phyloP scores from a whole-genome alignment of 2,888 invertebrate genomes.

The Choreutis nemorana region DNA sequence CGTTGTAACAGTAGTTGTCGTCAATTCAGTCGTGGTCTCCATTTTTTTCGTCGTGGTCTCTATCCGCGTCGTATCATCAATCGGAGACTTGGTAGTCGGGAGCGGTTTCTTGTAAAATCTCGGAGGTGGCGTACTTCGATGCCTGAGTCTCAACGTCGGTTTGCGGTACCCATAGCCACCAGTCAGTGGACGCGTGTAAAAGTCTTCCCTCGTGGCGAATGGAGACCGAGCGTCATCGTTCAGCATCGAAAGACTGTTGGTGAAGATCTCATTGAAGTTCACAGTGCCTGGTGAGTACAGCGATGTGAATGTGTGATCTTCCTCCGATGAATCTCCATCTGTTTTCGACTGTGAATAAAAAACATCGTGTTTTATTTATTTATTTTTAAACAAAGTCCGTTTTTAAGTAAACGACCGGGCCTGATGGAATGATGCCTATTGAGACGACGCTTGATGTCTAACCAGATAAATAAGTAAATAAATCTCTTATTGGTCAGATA shows the following conservation, averaged over 20 bases:
- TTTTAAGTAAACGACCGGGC: no score
- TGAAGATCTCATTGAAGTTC: constrained; percentile 32
- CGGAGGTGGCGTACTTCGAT: constrained; percentile 14
- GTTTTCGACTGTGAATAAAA: constrained; percentile 19
- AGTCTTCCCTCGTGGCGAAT: constrained; percentile 17
- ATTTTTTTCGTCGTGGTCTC: constrained; percentile 1
- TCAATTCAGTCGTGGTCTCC: background rate
- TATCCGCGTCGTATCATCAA: no score
- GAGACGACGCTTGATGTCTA: no score
- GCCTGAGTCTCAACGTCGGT: constrained; percentile 9
- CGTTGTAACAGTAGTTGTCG: constrained; percentile 5
- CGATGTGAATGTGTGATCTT: constrained; percentile 16
- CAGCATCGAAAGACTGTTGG: constrained; percentile 17
- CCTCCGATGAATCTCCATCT: constrained; percentile 21
- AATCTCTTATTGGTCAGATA: background rate
- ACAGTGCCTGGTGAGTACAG: constrained; percentile 21
- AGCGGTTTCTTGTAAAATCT: no score
- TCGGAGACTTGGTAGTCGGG: no score
- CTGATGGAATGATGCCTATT: no score
- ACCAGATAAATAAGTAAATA: no score
- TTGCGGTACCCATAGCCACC: no score
- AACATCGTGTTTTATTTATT: no score
- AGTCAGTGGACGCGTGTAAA: no score
- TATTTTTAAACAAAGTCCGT: no score
- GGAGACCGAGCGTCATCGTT: constrained; percentile 14